Evolutionary conservation across 1,140 invertebrate genomes (phyloP).

Genomic region (Onthophagus taurus): DNA sequence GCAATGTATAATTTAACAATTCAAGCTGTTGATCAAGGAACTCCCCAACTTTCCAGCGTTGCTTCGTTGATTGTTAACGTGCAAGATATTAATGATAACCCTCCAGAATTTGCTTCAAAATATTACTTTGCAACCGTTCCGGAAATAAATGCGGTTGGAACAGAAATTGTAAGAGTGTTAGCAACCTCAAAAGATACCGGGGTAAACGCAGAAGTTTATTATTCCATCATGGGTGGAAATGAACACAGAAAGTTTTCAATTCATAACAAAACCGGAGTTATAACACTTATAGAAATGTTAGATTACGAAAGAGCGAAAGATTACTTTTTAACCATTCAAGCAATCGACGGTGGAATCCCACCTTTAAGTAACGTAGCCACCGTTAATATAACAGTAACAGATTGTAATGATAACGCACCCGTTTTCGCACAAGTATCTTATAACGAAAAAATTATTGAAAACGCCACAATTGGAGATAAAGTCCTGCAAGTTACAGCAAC

Average conservation of each 20-base stretch:
- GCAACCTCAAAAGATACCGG: conserved; percentile 90
- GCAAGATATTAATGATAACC: conserved; percentile 87
- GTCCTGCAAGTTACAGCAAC: conserved; percentile 65
- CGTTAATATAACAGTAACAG: conserved; percentile 78
- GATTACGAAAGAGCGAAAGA: conserved; percentile 78
- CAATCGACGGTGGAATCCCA: conserved; percentile 76
- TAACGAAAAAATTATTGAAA: conserved; percentile 67
- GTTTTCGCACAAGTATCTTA: conserved; percentile 74
- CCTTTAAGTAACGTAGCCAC: conserved; percentile 76
- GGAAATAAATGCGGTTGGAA: conserved; percentile 64
- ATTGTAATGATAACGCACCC: conserved; percentile 86
- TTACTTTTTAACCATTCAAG: conserved; percentile 84
- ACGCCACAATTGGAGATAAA: conserved; percentile 58
- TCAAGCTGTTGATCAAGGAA: conserved; percentile 70
- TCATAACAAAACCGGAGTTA: conserved; percentile 60
- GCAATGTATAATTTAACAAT: conserved; percentile 77
- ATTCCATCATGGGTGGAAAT: conserved; percentile 81
- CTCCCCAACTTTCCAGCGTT: conserved; percentile 51
- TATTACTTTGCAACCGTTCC: conserved; percentile 64
- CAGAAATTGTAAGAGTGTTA: conserved; percentile 68
- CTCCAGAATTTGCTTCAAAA: conserved; percentile 77
- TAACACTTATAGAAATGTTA: conserved; percentile 66
- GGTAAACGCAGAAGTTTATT: conserved; percentile 85
- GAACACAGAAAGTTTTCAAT: conserved; percentile 79
- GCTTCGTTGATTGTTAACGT: conserved; percentile 53